Evolutionary conservation across 2,888 invertebrate genomes (phyloP), one percentile per base, ranked within the genome.

Genomic region (Drosophila mayaguana): DNA sequence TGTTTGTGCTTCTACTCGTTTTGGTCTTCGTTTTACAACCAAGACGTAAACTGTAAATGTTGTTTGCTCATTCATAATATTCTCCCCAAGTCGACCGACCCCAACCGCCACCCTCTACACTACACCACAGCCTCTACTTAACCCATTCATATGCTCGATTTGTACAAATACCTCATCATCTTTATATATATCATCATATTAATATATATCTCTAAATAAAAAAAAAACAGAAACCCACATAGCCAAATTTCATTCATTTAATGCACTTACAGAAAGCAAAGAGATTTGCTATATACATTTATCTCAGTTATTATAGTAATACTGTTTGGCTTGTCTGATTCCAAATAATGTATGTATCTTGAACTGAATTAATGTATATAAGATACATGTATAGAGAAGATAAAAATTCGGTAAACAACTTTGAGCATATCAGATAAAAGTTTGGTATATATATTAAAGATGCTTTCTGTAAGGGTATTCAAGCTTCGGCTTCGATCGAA

Each of bases 21-120:
- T 79, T 78, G 80, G 59, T 78, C 74, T 81, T 70, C 63, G 48
- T 76, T 75, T 84, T 72, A 12, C 74, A 76, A 51, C 79, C 79
- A 51, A 75, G 78, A 42, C 74, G 74, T 67, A 67, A 78, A 78
- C 63, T 75, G 60, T 75, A 61, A 78, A 78, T 73, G 57, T 73
- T 72, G 54, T 50, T 54, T 54, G 66, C 46, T 54, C 45, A 32
- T 66, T 66, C 67, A 66, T 72, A 22, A 22, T 45, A 22, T 45
- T 8, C 16, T 32, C 7, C 45, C 7, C 45, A 32, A 16, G 25
- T 51, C 48, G 34, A 50, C 14, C 32, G 32, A 34, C 32, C 48
- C 50, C 32, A 18, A 14, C 32, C 38, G 5, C 12, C 32, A 18
- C 11, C 45, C 59, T n/a, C 25, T n/a, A n/a, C 5, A 11, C 25